A percentile compares a stretch with the other conserved stretches of the same genome.
phyloP scores from a whole-genome alignment of 2,888 invertebrate species.

The Margaritifera margaritifera region DNA sequence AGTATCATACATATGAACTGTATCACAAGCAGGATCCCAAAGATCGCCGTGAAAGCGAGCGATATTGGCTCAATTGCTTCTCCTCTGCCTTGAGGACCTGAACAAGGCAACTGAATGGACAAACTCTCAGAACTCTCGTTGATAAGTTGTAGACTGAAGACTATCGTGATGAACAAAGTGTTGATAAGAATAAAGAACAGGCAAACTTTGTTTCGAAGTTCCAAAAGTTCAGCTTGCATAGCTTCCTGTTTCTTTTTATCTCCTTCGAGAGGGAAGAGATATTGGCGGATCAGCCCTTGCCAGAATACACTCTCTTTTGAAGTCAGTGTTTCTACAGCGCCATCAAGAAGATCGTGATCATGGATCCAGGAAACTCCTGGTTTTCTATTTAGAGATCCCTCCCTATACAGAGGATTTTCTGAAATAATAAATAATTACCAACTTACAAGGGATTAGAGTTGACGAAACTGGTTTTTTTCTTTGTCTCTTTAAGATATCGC shows the following conservation, averaged over 20 bases:
- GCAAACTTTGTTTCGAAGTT: conserved; percentile 82
- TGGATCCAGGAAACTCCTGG: conserved; percentile 43
- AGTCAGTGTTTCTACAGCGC: conserved; percentile 23
- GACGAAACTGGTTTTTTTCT: no score
- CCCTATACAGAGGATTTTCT: conserved; percentile 52
- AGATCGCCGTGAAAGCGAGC: conserved; percentile 52
- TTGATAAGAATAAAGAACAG: conserved; percentile 93
- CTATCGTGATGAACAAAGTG: conserved; percentile 97
- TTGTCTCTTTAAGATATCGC: no score
- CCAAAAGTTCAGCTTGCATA: conserved; percentile 36
- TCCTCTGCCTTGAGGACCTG: conserved; percentile 15
- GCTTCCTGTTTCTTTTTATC: conserved; percentile 80
- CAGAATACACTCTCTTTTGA: conserved; percentile 88
- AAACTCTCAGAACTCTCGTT: conserved; percentile 53
- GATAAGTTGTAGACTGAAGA: conserved; percentile 97
- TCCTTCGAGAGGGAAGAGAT: conserved; percentile 93
- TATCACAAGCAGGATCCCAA: conserved; percentile 50
- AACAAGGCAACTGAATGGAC: conserved; percentile 55
- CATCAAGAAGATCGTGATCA: conserved; percentile 39
- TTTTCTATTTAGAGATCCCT: conserved; percentile 24
- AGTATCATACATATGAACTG: conserved; percentile 90
- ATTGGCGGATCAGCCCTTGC: conserved; percentile 94
- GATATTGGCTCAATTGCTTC: conserved; percentile 53
- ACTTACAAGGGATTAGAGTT: no score
- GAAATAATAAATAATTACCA: conserved; percentile 7